Evolutionary conservation across 92 coral and sea anemone species (phyloP).

Genomic region (Plumapathes pennacea): DNA sequence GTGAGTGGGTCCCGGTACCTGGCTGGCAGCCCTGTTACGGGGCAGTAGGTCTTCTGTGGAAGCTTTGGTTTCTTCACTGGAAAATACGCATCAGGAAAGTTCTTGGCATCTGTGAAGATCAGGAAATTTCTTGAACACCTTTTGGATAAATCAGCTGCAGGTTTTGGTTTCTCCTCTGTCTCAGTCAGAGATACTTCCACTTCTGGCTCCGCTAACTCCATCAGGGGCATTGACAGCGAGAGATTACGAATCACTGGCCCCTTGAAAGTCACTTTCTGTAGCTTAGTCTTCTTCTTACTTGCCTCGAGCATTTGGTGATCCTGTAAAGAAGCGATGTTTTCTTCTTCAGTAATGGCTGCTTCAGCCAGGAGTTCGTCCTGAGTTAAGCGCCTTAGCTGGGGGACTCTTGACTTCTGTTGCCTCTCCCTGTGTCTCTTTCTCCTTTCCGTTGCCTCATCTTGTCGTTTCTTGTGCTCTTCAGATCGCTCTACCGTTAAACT

Average conservation of each 20-base stretch:
- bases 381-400: constrained; percentile 80
- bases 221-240: constrained; percentile 91
- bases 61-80: constrained; percentile 69
- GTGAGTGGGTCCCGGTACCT: constrained; percentile 86
- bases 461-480: constrained; percentile 71
- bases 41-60: constrained; percentile 88
- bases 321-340: constrained; percentile 79
- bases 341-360: constrained; percentile 89
- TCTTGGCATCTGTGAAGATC: constrained; percentile 93
- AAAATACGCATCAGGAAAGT: constrained; percentile 84
- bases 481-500: constrained; percentile 85
- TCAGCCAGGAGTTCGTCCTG: constrained; percentile 94
- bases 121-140: constrained; percentile 90
- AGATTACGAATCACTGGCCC: constrained; percentile 87
- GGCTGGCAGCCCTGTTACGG: constrained; percentile 89
- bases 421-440: constrained; percentile 47
- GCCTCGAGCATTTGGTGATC: constrained; percentile 93
- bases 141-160: constrained; percentile 53
- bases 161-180: constrained; percentile 54
- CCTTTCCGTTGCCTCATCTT: constrained; percentile 66
- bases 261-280: constrained; percentile 74
- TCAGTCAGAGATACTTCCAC: constrained; percentile 74
- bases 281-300: constrained; percentile 85
- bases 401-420: constrained; percentile 53
- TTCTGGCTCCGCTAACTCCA: constrained; percentile 77